A percentile compares a stretch with the other conserved stretches of the same genome.
phyloP scores from a whole-genome alignment of 2,797 vertebrate species.

The Sciurus vulgaris region DNA sequence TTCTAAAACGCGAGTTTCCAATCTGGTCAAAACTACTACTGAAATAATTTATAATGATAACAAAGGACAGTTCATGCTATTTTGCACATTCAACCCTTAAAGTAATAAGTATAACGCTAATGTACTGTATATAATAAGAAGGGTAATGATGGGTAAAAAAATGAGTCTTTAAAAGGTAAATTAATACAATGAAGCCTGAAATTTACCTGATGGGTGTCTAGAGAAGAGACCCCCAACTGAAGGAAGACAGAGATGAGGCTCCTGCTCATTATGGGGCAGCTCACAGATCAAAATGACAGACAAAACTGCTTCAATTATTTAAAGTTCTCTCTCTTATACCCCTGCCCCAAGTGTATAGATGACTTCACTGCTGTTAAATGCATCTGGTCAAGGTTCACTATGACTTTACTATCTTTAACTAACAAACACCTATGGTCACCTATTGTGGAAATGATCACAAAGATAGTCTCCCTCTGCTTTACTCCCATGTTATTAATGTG shows the following conservation, averaged over 20 bases:
- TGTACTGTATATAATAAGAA: neutral
- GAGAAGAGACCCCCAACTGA: neutral
- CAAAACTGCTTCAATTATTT: neutral
- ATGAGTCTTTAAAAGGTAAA: neutral
- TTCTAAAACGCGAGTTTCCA: neutral
- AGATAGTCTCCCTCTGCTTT: neutral
- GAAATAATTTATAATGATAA: neutral
- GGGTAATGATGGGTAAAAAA: neutral
- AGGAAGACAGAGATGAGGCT: neutral
- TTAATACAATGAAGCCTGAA: neutral
- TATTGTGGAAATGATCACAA: neutral
- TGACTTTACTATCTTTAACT: neutral
- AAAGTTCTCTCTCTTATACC: neutral
- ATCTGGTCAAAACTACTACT: neutral
- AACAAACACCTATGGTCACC: neutral
- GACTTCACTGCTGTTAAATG: neutral
- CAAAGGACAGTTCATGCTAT: neutral
- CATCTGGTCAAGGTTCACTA: neutral
- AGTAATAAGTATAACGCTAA: neutral
- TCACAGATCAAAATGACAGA: neutral
- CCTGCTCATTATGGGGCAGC: neutral
- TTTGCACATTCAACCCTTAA: neutral
- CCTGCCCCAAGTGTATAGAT: neutral
- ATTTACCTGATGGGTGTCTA: neutral
- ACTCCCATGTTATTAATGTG: neutral